Conservation (phyloP, 64 coral and sea anemone species). For the Catalaphyllia jardinei region DNA sequence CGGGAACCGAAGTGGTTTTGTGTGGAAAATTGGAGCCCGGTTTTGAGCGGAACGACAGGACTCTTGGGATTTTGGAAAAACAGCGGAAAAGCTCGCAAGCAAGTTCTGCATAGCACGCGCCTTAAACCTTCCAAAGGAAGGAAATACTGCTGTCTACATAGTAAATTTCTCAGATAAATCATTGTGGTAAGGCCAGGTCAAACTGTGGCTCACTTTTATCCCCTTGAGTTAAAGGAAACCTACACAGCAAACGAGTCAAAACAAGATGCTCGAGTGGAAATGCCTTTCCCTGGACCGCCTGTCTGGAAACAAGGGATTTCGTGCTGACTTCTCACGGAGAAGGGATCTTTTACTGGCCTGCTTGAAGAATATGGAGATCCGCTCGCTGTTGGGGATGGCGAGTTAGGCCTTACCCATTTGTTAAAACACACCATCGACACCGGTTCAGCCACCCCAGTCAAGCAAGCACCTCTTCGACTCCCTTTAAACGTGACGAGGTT, state of each 20-base stretch:
- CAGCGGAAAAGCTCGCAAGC: slow-evolving; percentile 1
- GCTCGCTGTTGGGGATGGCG: slow-evolving; percentile 13
- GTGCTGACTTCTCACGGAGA: slow-evolving; percentile 10
- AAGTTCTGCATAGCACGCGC: slow-evolving; percentile 20
- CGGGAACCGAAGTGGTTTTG: slow-evolving; percentile 24
- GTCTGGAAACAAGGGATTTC: slow-evolving; percentile 10
- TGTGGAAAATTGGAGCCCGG: slow-evolving; percentile 39
- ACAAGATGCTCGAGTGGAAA: background rate
- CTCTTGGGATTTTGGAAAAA: slow-evolving; percentile 26
- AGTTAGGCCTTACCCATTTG: slow-evolving; percentile 31
- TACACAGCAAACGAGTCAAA: background rate
- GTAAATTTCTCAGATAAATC: slow-evolving; percentile 47
- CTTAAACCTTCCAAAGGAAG: slow-evolving; percentile 21
- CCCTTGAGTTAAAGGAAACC: background rate
- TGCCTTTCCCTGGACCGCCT: background rate
- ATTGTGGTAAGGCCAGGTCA: background rate
- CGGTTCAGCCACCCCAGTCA: background rate
- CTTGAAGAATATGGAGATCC: slow-evolving; percentile 34
- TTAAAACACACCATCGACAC: slow-evolving; percentile 28
- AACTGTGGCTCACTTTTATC: slow-evolving; percentile 9
- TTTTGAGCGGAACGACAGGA: slow-evolving; percentile 41
- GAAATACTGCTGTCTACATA: background rate
- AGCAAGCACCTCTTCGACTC: slow-evolving; percentile 22
- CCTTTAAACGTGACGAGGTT: slow-evolving; percentile 23
- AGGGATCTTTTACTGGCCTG: background rate